A percentile compares a stretch with the other conserved stretches of the same genome.
These are phyloP conservation scores for Diaphora mendica DNA, from an alignment of 2,888 invertebrate genomes.

Conservation along the genomic window DNA sequence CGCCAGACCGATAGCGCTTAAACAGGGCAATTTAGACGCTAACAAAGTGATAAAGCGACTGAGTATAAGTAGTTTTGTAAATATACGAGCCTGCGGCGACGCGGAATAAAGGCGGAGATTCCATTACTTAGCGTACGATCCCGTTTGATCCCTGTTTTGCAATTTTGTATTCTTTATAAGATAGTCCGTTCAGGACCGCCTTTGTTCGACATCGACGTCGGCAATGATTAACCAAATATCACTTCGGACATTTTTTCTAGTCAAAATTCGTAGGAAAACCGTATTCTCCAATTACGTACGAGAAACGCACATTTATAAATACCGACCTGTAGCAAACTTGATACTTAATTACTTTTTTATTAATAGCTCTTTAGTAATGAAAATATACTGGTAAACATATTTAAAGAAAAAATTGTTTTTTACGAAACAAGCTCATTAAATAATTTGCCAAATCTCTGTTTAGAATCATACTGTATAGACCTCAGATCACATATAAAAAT, in stretches of 20 bases:
- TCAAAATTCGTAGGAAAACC: slow-evolving; percentile 28
- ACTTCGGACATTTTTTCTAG: slow-evolving; percentile 52
- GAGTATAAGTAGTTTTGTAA: slow-evolving; percentile 80
- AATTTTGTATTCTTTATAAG: slow-evolving; percentile 63
- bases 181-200: slow-evolving; percentile 44
- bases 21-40: slow-evolving; percentile 79
- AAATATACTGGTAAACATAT: background rate
- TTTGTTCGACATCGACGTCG: slow-evolving; percentile 42
- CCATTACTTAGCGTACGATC: slow-evolving; percentile 45
- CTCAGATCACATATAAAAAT: no score
- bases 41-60: slow-evolving; percentile 85
- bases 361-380: slow-evolving; percentile 11
- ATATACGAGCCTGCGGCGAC: slow-evolving; percentile 54
- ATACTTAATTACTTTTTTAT: slow-evolving; percentile 21
- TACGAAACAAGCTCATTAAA: background rate
- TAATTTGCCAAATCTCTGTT: background rate
- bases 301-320: slow-evolving; percentile 18
- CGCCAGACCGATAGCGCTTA: slow-evolving; percentile 78
- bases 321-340: slow-evolving; percentile 22
- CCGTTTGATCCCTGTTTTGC: slow-evolving; percentile 62
- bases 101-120: slow-evolving; percentile 48
- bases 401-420: background rate
- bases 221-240: slow-evolving; percentile 51
- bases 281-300: slow-evolving; percentile 29
- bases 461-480: no score